phyloP scores from a whole-genome alignment of 2,113 vertebrate species.

The Empidonax alnorum region DNA sequence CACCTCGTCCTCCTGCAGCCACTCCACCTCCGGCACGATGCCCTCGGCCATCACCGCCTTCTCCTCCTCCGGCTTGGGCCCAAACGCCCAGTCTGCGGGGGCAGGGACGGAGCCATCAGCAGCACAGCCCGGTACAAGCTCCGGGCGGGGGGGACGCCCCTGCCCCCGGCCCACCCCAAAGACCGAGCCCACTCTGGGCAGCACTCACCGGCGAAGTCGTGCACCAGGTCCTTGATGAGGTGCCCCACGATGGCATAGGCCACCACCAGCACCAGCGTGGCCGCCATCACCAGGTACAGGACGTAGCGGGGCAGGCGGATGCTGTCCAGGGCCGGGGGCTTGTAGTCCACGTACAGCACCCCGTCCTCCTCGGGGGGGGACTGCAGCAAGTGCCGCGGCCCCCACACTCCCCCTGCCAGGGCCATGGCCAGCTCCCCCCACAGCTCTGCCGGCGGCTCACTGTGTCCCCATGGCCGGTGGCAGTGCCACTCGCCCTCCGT shows the following conservation, averaged over 20 bases:
- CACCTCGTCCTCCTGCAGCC: background rate
- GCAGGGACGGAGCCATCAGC: fast-evolving
- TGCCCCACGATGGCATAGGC: conserved; percentile 93
- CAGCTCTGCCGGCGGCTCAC: background rate
- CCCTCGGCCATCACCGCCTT: conserved; percentile 61
- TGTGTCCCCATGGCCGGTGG: background rate
- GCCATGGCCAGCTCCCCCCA: background rate
- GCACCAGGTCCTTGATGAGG: conserved; percentile 91
- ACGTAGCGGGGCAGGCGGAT: conserved; percentile 82
- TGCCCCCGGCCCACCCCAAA: fast-evolving
- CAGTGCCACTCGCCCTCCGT: background rate
- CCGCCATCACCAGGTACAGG: conserved; percentile 86
- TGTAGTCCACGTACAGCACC: conserved; percentile 79
- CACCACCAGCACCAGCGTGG: conserved; percentile 78
- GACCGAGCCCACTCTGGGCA: fast-evolving
- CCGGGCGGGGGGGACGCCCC: too few species aligned
- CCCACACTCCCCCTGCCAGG: fast-evolving
- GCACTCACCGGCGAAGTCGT: conserved; percentile 85
- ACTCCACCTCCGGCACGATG: conserved; percentile 49
- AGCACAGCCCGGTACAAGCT: background rate
- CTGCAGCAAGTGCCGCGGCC: conserved; percentile 67
- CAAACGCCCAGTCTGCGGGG: conserved; percentile 83
- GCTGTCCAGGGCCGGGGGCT: conserved; percentile 84
- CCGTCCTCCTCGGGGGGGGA: conserved; percentile 25
- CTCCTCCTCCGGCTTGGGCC: conserved; percentile 82